Evolutionary conservation across 2,113 vertebrate genomes (phyloP).

Genomic region (Irena cyanogastra): DNA sequence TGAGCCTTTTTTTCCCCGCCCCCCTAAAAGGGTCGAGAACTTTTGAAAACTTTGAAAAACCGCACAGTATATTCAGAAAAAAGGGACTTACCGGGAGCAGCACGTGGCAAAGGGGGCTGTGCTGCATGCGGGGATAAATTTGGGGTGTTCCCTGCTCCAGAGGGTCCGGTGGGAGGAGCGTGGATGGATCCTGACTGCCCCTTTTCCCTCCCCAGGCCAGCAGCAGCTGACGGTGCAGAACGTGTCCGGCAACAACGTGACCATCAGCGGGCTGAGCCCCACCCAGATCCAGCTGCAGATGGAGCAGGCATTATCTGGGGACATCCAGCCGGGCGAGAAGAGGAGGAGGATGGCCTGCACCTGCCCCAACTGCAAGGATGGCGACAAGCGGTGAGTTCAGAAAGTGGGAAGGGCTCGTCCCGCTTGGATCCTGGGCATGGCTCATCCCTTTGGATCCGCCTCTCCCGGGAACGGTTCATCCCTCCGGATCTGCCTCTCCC

Average conservation of each 20-base stretch:
- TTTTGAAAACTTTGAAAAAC: conserved; percentile 61
- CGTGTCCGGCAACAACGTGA: conserved; percentile 85
- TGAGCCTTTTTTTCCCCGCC: background rate
- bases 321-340: conserved; percentile 89
- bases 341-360: conserved; percentile 94
- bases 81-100: conserved; percentile 39
- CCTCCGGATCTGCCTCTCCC: background rate
- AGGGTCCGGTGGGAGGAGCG: accelerated
- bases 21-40: background rate
- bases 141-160: background rate
- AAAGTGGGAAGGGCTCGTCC: accelerated
- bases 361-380: conserved; percentile 97
- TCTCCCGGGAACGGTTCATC: accelerated
- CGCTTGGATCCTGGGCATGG: accelerated
- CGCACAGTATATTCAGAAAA: conserved; percentile 68
- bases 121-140: background rate
- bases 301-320: conserved; percentile 87
- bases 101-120: background rate
- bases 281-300: conserved; percentile 87
- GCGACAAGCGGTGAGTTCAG: conserved; percentile 82
- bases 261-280: conserved; percentile 83
- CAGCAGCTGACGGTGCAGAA: conserved; percentile 94
- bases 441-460: accelerated
- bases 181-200: background rate
- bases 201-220: conserved; percentile 74